A percentile compares a stretch with the other conserved stretches of the same genome.
Evolutionary conservation across 2,113 vertebrate genomes (phyloP).

Genomic region (Myodes glareolus): DNA sequence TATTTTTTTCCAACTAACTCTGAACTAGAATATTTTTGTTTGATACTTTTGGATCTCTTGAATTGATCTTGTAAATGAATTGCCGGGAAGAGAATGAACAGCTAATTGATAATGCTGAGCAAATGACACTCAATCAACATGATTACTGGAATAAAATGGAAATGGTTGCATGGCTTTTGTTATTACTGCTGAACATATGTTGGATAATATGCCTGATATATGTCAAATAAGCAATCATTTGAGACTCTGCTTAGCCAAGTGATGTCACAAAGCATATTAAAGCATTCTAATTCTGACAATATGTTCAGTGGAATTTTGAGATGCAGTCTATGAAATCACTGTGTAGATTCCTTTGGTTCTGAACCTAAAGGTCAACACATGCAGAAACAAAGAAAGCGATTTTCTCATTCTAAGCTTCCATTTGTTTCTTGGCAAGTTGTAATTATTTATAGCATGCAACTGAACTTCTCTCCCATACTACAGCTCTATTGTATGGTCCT

Average conservation of each 20-base stretch:
- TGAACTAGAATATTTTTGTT: not conserved
- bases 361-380: not conserved
- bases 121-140: slow-evolving; percentile 23
- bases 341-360: not conserved
- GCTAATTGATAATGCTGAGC: slow-evolving; percentile 31
- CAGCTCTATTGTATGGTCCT: not conserved
- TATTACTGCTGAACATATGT: slow-evolving; percentile 15
- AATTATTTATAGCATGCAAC: not conserved
- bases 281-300: not conserved
- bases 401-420: not conserved
- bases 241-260: not conserved
- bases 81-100: not conserved
- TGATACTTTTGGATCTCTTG: slow-evolving; percentile 1
- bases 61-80: slow-evolving; percentile 31
- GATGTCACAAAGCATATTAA: not conserved
- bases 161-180: not conserved
- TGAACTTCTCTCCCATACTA: not conserved
- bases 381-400: not conserved
- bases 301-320: not conserved
- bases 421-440: not conserved
- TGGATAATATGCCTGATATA: not conserved
- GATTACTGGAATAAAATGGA: not conserved
- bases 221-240: slow-evolving; percentile 6
- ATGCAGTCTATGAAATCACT: not conserved
- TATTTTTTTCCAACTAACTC: not conserved